A percentile compares a stretch with the other conserved stretches of the same genome.
Conservation (phyloP, 2,888 invertebrate species). For the Noctua comes region DNA sequence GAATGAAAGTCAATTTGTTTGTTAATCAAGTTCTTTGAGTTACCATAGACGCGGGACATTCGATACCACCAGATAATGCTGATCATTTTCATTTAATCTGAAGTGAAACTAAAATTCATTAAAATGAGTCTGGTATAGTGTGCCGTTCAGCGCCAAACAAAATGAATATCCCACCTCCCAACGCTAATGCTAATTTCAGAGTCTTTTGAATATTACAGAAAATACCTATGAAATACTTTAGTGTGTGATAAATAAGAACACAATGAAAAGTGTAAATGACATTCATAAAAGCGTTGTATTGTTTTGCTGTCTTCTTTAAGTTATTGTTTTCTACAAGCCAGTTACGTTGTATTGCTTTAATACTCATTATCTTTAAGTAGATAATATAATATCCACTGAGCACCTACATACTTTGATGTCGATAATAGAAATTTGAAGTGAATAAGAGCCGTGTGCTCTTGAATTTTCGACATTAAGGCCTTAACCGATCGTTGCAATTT, state of each 20-base stretch:
- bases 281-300: background rate
- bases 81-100: background rate
- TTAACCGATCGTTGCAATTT: background rate
- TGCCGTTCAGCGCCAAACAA: background rate
- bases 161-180: constrained; percentile 12
- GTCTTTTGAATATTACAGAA: constrained; percentile 9
- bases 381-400: constrained; percentile 37
- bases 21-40: constrained; percentile 7
- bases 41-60: background rate
- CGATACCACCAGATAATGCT: background rate
- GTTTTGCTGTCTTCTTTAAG: background rate
- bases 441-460: background rate
- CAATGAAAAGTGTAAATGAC: background rate
- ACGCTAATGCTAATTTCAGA: background rate
- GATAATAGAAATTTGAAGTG: background rate
- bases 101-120: background rate
- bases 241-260: background rate
- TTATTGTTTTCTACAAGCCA: constrained; percentile 23
- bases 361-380: constrained; percentile 27
- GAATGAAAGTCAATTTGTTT: constrained; percentile 5
- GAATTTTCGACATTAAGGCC: background rate
- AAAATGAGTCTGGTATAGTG: too few species aligned
- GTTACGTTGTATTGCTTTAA: constrained; percentile 18
- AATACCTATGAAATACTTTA: background rate
- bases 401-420: constrained; percentile 30